These are phyloP conservation scores for Uria aalge DNA, from an alignment of 2,113 vertebrate genomes.

Conservation along the genomic window DNA sequence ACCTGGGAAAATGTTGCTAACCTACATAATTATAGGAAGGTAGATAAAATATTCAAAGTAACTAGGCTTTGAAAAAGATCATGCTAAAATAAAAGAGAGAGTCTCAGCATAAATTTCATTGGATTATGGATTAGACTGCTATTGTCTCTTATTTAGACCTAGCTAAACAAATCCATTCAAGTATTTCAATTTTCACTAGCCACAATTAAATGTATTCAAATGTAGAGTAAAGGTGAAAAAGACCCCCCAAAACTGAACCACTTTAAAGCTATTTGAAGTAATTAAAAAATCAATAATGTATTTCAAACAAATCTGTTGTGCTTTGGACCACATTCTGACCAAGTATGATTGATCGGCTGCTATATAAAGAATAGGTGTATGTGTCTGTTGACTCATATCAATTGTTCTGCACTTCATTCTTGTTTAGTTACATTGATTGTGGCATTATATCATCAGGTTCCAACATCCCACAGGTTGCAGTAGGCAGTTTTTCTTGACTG, in stretches of 20 bases:
- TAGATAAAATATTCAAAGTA: background rate
- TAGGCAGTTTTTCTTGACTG: background rate
- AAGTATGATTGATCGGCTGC: background rate
- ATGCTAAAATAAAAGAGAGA: background rate
- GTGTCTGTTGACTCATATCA: background rate
- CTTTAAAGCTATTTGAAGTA: background rate
- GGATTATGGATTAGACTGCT: background rate
- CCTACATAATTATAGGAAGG: background rate
- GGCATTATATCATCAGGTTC: background rate
- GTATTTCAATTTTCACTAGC: background rate
- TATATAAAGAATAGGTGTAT: background rate
- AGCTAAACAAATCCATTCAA: background rate
- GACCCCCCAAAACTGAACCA: background rate
- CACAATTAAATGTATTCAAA: background rate
- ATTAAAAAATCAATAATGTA: background rate
- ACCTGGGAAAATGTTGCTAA: background rate
- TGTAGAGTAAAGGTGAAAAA: background rate
- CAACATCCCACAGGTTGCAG: background rate
- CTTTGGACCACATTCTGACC: background rate
- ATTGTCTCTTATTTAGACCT: background rate
- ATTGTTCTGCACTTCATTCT: background rate
- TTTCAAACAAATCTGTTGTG: background rate
- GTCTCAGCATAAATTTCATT: background rate
- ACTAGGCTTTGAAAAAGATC: background rate
- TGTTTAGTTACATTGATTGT: background rate